A percentile compares a stretch with the other conserved stretches of the same genome.
Conservation (phyloP, 2,113 vertebrate species). For the Aspidoscelis tigris region DNA sequence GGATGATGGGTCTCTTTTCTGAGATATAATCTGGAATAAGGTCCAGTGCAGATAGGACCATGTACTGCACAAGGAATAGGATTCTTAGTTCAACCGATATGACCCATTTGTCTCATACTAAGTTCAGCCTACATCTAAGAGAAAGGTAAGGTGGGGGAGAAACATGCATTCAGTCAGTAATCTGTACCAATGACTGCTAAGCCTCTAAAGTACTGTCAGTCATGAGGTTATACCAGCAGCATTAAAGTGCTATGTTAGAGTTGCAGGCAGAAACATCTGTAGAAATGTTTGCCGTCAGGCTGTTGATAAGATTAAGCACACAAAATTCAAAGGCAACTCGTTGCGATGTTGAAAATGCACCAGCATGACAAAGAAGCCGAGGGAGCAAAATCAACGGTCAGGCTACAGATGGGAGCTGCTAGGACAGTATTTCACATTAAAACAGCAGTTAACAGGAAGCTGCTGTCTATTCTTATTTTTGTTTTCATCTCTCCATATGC, state of each 20-base stretch:
- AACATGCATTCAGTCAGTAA: not conserved
- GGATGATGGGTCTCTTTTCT: no score
- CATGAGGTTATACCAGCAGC: not conserved
- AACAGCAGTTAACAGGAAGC: not conserved
- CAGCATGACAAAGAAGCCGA: not conserved
- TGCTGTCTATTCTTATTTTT: not conserved
- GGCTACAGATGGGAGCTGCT: not conserved
- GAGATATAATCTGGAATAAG: no score
- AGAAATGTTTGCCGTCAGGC: not conserved
- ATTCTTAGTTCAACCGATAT: not conserved
- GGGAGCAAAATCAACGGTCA: not conserved
- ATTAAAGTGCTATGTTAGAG: not conserved
- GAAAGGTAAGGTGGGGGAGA: not conserved
- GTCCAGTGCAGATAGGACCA: no score
- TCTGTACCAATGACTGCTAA: not conserved
- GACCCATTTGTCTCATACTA: not conserved
- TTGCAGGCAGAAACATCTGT: not conserved
- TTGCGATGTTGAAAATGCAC: slow-evolving; percentile 4
- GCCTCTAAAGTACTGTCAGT: not conserved
- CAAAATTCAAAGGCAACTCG: not conserved
- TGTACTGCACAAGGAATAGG: not conserved
- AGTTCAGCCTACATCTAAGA: not conserved
- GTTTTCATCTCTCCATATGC: not conserved
- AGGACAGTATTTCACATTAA: not conserved
- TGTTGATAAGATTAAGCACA: not conserved